These are phyloP conservation scores for Carposina sasakii DNA, from an alignment of 1,140 invertebrate species.

Conservation along the genomic window DNA sequence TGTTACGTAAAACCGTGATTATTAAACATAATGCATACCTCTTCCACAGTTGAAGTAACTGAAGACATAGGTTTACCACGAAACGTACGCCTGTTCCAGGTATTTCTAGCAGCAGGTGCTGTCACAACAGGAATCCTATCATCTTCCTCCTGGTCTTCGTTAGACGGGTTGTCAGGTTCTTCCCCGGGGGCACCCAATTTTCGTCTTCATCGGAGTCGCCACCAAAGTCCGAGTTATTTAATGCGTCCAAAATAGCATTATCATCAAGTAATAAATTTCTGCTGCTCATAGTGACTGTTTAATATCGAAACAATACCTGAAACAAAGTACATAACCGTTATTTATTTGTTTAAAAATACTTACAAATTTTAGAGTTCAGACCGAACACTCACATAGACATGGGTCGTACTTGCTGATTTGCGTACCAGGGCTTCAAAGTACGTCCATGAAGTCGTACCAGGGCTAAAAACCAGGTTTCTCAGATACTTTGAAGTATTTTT, in stretches of 20 bases:
- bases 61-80: slow-evolving; percentile 10
- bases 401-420: too few species aligned
- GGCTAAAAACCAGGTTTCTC: too few species aligned
- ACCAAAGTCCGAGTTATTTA: slow-evolving; percentile 9
- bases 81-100: slow-evolving; percentile 6
- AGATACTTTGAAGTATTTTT: too few species aligned
- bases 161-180: slow-evolving; percentile 1
- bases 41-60: slow-evolving; percentile 3
- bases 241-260: slow-evolving; percentile 6
- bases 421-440: too few species aligned
- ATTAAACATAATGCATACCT: slow-evolving; percentile 9
- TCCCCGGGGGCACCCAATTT: slow-evolving; percentile 9
- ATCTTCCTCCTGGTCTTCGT: slow-evolving; percentile 9
- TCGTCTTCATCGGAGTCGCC: slow-evolving; percentile 9
- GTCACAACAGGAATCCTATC: slow-evolving; percentile 3
- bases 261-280: slow-evolving; percentile 4
- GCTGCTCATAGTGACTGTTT: slow-evolving; percentile 1
- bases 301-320: background rate
- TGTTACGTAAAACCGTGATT: slow-evolving; percentile 7
- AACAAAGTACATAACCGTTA: too few species aligned
- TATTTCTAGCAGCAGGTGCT: slow-evolving; percentile 5
- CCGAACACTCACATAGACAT: too few species aligned
- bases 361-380: slow-evolving; percentile 7
- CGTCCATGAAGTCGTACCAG: too few species aligned
- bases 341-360: too few species aligned